Base-by-base conservation (phyloP, 2,113 vertebrate species). In the Zosterops japonicus region DNA sequence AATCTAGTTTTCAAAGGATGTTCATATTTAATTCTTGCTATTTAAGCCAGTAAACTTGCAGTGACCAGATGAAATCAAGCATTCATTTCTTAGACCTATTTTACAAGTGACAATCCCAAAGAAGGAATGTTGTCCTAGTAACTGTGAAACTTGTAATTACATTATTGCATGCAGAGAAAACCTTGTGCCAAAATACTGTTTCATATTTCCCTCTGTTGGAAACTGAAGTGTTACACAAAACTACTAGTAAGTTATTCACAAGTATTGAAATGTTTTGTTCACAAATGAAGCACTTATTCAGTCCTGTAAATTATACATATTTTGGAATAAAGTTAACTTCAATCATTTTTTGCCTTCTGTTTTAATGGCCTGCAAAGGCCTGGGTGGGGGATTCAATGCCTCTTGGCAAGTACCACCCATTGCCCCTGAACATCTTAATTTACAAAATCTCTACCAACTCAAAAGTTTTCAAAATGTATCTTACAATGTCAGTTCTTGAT, bases 321-420 rank as follows among this genome's bases (percentile, higher is more conserved):
- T 95, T 97, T 94, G 87, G 81, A 97, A 97, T 96, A 95, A 96
- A 95, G 90, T 79, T 71, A 93, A 93, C 42, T 95, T 91, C 80
- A 88, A 35, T 55, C 71, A 31, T 16, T 80, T 95, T 78, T 96
- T 78, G 95, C 60, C 63, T 95, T 77, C 79, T 96, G 92, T 97
- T 95, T 94, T 90, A 50, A 91, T 94, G 71, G 25, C 85, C 56
- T 52, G 4, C n/a, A 46, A 35, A 85, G 46, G 67, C 53, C 8
- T 14, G 18, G 57, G 25, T 67, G 49, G 22, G 49, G 70, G 78
- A 13, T 59, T 36, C 52, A 2, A 9, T 83, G 60, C 61, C 67
- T 69, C 0, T 65, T 52, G 59, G 53, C 53, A 55, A 22, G 35
- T 68, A 56, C 53, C 57, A 76, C 75, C 80, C 46, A 1, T 50